These are phyloP conservation scores for Pardalotus punctatus DNA, from an alignment of 2,113 vertebrate species.

Conservation along the genomic window DNA sequence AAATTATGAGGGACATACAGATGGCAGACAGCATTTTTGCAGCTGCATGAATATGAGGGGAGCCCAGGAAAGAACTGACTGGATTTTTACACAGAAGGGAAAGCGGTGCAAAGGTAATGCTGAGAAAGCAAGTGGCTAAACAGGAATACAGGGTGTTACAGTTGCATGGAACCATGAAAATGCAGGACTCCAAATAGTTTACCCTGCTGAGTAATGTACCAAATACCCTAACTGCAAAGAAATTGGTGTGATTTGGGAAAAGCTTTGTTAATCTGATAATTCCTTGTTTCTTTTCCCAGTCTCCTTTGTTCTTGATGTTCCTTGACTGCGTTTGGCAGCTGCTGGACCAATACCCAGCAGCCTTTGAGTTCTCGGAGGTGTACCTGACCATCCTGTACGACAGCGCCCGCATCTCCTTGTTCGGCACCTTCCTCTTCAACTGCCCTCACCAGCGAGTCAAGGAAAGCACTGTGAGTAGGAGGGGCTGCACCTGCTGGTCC, in stretches of 20 bases:
- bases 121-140: background rate
- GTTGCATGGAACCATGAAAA: background rate
- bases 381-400: constrained; percentile 89
- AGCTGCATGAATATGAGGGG: background rate
- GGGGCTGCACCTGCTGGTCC: background rate
- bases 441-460: constrained; percentile 86
- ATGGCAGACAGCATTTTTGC: background rate
- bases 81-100: background rate
- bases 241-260: background rate
- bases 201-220: background rate
- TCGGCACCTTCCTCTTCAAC: constrained; percentile 97
- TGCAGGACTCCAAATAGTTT: background rate
- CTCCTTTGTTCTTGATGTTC: constrained; percentile 92
- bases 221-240: background rate
- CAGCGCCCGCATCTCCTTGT: constrained; percentile 89
- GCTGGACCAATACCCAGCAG: constrained; percentile 90
- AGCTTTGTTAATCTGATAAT: background rate
- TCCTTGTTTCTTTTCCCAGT: constrained; percentile 69
- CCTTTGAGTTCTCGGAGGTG: constrained; percentile 94
- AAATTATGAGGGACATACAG: background rate
- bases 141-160: background rate
- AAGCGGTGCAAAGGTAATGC: background rate
- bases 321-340: constrained; percentile 97
- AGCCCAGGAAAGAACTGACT: background rate
- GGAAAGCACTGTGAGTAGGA: constrained; percentile 83